These are phyloP conservation scores for Frankliniella fusca DNA, from an alignment of 2,888 invertebrate species.

Conservation along the genomic window DNA sequence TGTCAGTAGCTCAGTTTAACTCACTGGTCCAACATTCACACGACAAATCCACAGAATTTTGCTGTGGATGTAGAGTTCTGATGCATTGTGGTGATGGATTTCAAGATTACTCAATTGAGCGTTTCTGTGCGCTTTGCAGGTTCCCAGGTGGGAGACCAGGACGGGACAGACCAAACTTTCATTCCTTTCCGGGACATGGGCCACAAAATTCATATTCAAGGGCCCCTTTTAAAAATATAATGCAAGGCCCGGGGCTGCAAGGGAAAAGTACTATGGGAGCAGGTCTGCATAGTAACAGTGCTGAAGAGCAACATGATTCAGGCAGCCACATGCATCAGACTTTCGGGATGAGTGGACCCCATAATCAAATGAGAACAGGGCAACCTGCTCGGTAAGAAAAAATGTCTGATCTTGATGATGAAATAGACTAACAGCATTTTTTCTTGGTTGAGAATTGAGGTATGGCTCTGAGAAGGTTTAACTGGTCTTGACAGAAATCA, in stretches of 20 bases:
- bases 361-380: not conserved
- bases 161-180: slow-evolving; percentile 19
- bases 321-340: not conserved
- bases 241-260: not conserved
- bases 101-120: not conserved
- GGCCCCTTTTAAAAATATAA: not conserved
- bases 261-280: not conserved
- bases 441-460: not conserved
- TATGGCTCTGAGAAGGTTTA: not conserved
- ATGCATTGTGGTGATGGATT: not conserved
- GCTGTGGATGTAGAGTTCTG: no score
- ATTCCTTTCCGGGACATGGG: not conserved
- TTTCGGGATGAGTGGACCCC: not conserved
- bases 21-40: no score
- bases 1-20: no score
- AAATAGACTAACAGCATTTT: not conserved
- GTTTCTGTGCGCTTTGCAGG: slow-evolving; percentile 9
- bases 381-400: slow-evolving; percentile 13
- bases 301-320: not conserved
- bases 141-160: slow-evolving; percentile 18
- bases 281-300: not conserved
- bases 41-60: no score
- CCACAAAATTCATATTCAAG: not conserved
- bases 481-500: no score
- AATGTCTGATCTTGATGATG: not conserved